Evolutionary conservation across 2,797 vertebrate species (phyloP).

Genomic region (Pampus argenteus): DNA sequence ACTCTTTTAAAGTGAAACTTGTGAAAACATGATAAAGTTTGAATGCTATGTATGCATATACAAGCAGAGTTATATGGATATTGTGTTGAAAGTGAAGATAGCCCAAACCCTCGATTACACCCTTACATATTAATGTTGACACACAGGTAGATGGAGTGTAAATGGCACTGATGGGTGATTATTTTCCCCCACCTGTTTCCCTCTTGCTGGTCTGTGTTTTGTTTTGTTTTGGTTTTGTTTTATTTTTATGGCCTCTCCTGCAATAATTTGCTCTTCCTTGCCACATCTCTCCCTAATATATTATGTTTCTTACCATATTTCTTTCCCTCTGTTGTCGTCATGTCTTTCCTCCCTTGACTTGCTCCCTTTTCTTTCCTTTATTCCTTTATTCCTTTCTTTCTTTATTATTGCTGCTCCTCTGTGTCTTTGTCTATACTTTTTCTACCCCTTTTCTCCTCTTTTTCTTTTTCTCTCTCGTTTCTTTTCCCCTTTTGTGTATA

Average conservation of each 20-base stretch:
- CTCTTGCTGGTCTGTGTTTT: conserved; percentile 49
- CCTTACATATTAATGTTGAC: conserved; percentile 44
- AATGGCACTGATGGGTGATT: conserved; percentile 61
- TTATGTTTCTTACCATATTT: conserved; percentile 52
- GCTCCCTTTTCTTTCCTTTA: background rate
- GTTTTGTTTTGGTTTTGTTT: conserved; percentile 54
- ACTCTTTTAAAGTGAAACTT: background rate
- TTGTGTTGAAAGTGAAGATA: conserved; percentile 71
- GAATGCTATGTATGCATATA: background rate
- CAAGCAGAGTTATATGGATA: background rate
- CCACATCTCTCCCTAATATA: conserved; percentile 41
- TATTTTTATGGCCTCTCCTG: conserved; percentile 62
- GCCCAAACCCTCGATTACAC: conserved; percentile 59
- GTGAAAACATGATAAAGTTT: background rate
- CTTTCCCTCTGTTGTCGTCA: conserved; percentile 34
- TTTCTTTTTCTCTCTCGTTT: conserved; percentile 24
- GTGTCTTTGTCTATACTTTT: conserved; percentile 24
- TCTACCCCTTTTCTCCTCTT: conserved; percentile 4
- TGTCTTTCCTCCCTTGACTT: conserved; percentile 24
- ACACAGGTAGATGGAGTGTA: conserved; percentile 40
- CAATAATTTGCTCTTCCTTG: conserved; percentile 68
- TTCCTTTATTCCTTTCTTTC: conserved; percentile 20
- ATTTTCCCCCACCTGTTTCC: conserved; percentile 48
- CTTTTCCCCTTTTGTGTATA: conserved; percentile 69
- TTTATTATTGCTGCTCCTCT: conserved; percentile 24